Conservation (phyloP, 2,888 invertebrate species). For the Melinaea marsaeus region DNA sequence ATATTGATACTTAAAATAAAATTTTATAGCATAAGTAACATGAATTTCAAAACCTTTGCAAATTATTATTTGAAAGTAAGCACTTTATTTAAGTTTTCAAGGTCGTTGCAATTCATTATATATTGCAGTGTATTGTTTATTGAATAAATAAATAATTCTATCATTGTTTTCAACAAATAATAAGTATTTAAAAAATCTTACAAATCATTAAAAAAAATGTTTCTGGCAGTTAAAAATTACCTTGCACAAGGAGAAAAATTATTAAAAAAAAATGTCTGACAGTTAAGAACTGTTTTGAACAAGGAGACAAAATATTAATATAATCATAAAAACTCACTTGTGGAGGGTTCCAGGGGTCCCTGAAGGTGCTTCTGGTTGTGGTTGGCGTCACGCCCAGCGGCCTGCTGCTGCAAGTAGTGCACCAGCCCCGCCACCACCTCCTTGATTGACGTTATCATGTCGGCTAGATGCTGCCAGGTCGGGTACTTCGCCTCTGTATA, state of each 20-base stretch:
- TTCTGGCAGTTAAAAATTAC: background rate
- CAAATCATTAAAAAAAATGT: slow-evolving; percentile 1
- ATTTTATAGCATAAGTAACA: too few relatives aligned
- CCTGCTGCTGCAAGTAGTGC: slow-evolving; percentile 59
- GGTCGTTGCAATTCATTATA: too few relatives aligned
- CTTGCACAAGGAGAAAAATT: too few relatives aligned
- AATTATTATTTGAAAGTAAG: too few relatives aligned
- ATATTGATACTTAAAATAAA: too few relatives aligned
- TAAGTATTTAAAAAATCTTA: background rate
- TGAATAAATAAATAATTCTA: too few relatives aligned
- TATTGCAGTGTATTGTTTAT: too few relatives aligned
- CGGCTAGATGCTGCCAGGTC: slow-evolving; percentile 59
- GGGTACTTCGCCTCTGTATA: slow-evolving; percentile 57
- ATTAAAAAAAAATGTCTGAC: background rate
- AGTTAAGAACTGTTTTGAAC: too few relatives aligned
- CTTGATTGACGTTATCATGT: slow-evolving; percentile 60
- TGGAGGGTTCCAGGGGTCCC: slow-evolving; percentile 72
- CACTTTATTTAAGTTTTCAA: too few relatives aligned
- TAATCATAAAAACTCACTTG: slow-evolving; percentile 45
- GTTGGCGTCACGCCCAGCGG: slow-evolving; percentile 51
- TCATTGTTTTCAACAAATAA: too few relatives aligned
- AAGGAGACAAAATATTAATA: too few relatives aligned
- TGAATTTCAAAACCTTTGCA: too few relatives aligned
- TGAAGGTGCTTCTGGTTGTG: slow-evolving; percentile 75
- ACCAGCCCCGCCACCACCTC: slow-evolving; percentile 62